Evolutionary conservation across 2,888 invertebrate genomes (phyloP), one percentile per base, ranked within the genome.

Genomic region (Leptinotarsa rubiginosa): DNA sequence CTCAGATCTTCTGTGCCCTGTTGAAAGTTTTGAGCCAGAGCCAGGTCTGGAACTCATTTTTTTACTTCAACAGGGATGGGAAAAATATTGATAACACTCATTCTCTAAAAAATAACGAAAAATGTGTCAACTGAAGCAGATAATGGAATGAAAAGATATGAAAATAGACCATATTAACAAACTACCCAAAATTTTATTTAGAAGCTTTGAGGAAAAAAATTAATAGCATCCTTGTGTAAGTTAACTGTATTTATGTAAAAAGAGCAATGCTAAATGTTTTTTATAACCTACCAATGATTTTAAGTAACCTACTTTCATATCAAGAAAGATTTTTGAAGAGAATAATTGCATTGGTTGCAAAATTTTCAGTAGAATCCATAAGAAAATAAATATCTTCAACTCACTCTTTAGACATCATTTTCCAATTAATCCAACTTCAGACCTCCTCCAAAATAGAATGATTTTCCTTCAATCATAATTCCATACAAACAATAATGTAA

Each of bases 1-100:
- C 75, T 87, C 87, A 49, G 83, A 81, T 77, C 87, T 81, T 78
- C 85, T 83, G 70, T 87, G 87, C 66, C 84, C 84, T 70, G 83
- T 79, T 72, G 82, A 78, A 69, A 79, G 78, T 79, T 81, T 82
- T 47, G 83, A 81, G 70, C 82, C 83, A 75, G 85, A 84, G 73
- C 79, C 82, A 50, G 85, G 84, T 76, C 85, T 82, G 74, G 83
- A 81, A 78, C 81, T 85, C 86, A 86, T 86, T 70, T 77, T 80
- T 56, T 22, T 16, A 62, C 59, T 70, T 13, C 65, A 41, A 64
- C 52, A 47, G 52, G 54, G 62, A 67, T 47, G 25, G 52, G 64
- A 41, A n/a, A 41, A 47, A 41, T 69, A 56, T 20, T 25, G 47
- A 47, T 47, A 56, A 20, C 56, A 47, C 31, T 73, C 72, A 74